Evolutionary conservation across 1,140 invertebrate genomes (phyloP), one percentile per base, ranked within the genome.

Genomic region (Thaumetopoea pityocampa): DNA sequence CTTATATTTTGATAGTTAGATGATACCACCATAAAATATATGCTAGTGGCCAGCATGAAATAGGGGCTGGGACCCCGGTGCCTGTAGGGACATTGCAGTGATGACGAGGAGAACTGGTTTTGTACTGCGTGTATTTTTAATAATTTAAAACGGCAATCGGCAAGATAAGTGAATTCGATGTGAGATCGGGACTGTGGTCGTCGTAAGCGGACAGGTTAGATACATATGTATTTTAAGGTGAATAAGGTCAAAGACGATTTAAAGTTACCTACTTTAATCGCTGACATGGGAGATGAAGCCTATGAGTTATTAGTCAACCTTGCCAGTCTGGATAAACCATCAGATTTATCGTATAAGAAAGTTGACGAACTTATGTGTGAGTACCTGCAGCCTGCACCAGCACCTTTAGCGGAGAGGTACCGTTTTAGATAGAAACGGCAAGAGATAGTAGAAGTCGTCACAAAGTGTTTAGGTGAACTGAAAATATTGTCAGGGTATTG

Each of bases 261-360:
- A 1, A 29, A 41, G 15, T 14, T 52, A 9, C 37, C 49, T 5
- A 46, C 32, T 0, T 12, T 45, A 12, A 51, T 51, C 5, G 35
- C 41, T 1, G 26, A 33, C 1, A 45, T 41, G 30, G 41, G 48
- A 5, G 41, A 40, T 7, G 48, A 51, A 12, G 35, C 35, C 0
- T 45, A 51, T n/a, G 48, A 45, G 10, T 12, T 51, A 1, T 17
- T 51, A n/a, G 22, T 12, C 9, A 41, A 41, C 20, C 22, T 45
- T 4, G 26, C 41, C 3, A 51, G 35, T 12, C 35, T 42, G 1
- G 12, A 35, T 2, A 47, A 47, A 30, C 44, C 44, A 14, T 9
- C 33, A n/a, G 29, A 32, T 4, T 16, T 38, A 8, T 10, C 6
- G n/a, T 48, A 33, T 4, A 12, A 35, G 1, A 27, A 5, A 41